A percentile compares a stretch with the other conserved stretches of the same genome.
Evolutionary conservation across 2,888 invertebrate genomes (phyloP).

Genomic region (Mystacides longicornis): DNA sequence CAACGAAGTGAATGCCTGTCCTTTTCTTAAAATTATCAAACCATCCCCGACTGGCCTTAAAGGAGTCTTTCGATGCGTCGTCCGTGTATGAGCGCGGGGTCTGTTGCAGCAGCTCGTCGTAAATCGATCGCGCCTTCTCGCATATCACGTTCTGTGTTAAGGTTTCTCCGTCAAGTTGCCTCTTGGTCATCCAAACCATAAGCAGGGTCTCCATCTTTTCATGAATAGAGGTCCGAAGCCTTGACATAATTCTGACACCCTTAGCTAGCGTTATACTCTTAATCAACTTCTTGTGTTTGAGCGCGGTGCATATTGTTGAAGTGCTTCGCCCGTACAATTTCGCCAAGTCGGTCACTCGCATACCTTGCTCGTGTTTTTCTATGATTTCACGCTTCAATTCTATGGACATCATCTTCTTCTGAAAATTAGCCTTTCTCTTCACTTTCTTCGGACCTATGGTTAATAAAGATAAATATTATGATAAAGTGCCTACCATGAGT

Average conservation of each 20-base stretch:
- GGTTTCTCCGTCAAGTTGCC: conserved; percentile 23
- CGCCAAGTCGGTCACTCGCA: conserved; percentile 24
- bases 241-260: conserved; percentile 22
- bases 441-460: conserved; percentile 18
- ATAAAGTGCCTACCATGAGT: too few species aligned
- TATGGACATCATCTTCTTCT: conserved; percentile 21
- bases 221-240: conserved; percentile 18
- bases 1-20: not conserved
- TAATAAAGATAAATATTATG: too few species aligned
- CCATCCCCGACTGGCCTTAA: conserved; percentile 12
- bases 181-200: conserved; percentile 25
- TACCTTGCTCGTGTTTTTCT: conserved; percentile 22
- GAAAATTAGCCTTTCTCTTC: not conserved
- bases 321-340: conserved; percentile 18
- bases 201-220: conserved; percentile 25
- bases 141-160: conserved; percentile 23
- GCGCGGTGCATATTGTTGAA: conserved; percentile 24
- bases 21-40: conserved; percentile 6
- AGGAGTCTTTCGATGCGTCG: conserved; percentile 11
- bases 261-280: conserved; percentile 22
- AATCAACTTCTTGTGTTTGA: conserved; percentile 25
- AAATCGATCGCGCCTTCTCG: conserved; percentile 25
- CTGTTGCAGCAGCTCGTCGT: conserved; percentile 23
- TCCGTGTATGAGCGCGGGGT: conserved; percentile 18
- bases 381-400: conserved; percentile 25